Evolutionary conservation across 2,888 invertebrate species (phyloP), one percentile per base, ranked within the genome.

Genomic region (Atherix ibis): DNA sequence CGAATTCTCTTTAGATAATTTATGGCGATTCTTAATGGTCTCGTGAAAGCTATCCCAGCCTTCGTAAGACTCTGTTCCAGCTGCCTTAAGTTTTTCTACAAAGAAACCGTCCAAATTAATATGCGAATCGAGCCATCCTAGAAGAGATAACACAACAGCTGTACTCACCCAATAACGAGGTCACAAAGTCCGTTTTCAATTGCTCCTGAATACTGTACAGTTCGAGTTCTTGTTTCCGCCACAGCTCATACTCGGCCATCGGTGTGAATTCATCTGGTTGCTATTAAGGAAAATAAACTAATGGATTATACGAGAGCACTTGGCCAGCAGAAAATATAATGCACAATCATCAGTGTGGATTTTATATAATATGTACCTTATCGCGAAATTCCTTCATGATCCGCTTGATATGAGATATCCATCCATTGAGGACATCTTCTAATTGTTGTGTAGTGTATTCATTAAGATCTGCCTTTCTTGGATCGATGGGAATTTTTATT

Each of bases 231-330:
- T 80, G 67, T 48, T 82, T 77, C 33, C 80, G 70, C 91, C 91
- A 92, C 48, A 81, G 82, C 40, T 77, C 76, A 50, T 82, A 83
- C 53, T 89, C 89, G 0, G 83, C 76, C 35, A 89, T 68, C 0
- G 89, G 88, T 0, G 83, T 82, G 38, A 76, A 71, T 1, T 79
- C 81, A 29, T 70, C 68, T 1, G 74, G 68, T 37, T 66, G 58
- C 68, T 71, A 37, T 22, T 9, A 18, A 12, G 12, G 15, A 25
- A 24, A 31, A 32, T 16, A 32, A 31, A 27, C n/a, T n/a, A n/a
- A n/a, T 15, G 10, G 18, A 17, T 8, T 15, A 30, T 13, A 14
- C 13, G n/a, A 4, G 10, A 12, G n/a, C n/a, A n/a, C n/a, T n/a
- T n/a, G n/a, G n/a, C n/a, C n/a, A n/a, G n/a, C n/a, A n/a, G n/a